Evolutionary conservation across 37 sponge, comb jelly and placozoan genomes (phyloP), one percentile per base, ranked within the genome.

Genomic region (Halisarca cf. caerulea): DNA sequence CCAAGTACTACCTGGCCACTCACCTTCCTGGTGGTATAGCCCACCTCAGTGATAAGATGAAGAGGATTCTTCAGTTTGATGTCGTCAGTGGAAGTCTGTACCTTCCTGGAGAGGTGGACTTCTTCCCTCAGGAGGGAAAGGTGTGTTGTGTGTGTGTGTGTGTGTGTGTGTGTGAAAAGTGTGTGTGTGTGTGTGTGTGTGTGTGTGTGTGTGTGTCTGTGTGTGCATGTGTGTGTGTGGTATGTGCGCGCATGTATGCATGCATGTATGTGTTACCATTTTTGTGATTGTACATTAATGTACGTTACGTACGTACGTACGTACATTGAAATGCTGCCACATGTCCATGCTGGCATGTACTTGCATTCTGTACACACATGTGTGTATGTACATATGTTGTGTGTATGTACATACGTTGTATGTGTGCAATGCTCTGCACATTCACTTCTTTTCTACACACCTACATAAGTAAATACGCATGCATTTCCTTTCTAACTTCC

Each of bases 201-300:
- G 81, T 80, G 81, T 54, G 81, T 54, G 58, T 54, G 81, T 80
- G 81, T 80, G 59, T 57, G 81, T 14, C 35, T 14, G 33, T 53
- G 81, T 79, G 80, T 79, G 80, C 44, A 27, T 79, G 80, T 79
- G 51, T 79, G 80, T 79, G 80, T 79, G 55, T 79, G 80, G n/a
- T 79, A 55, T 79, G 80, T 79, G 80, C 44, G 51, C n/a, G 55
- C 44, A 55, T 79, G 80, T 79, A 38, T 72, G 23, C 41, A 9
- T 38, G 42, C 30, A 21, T 15, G 40, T 84, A 61, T 84, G 59
- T 32, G 66, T n/a, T 15, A 7, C 42, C 73, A 45, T 74, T 20
- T 6, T 38, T 45, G 39, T 53, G 47, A 15, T 7, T 53, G 61
- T 75, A 45, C 74, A 23, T 27, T 30, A 15, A 25, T 69, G 58